Evolutionary conservation across 2,797 vertebrate genomes (phyloP), one percentile per base, ranked within the genome.

Genomic region (Aphelocoma californica): DNA sequence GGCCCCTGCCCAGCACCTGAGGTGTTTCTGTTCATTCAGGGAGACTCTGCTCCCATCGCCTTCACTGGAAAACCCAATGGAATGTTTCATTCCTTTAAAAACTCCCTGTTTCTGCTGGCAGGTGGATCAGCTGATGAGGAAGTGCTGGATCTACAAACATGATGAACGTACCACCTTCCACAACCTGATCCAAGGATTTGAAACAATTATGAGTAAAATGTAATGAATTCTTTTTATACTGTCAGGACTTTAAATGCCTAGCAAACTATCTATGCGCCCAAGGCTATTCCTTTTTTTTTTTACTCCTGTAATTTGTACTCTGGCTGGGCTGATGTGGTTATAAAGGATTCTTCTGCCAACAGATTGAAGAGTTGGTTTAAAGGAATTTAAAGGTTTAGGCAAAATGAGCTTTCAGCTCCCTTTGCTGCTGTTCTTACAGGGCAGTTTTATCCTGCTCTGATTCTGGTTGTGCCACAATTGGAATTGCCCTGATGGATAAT

Each of bases 101-200:
- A 14, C 1, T n/a, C 45, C 64, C 62, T 19, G 31, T 14, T 38
- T 18, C 78, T 64, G 42, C 34, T 90, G 26, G 65, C 42, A 99
- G 99, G 98, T 99, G 91, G 99, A 99, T 83, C 97, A 98, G n/a
- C 98, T 99, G 96, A 99, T 99, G 99, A 98, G 97, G 91, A 98
- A 95, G 88, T 99, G 99, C 96, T 99, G 99, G 99, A 99, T 99
- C 88, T 97, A 98, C 24, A 94, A 95, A 17, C 99, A 99, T 0
- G 98, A 98, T 0, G 98, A 94, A 53, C 98, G 99, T 81, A 99
- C 99, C 69, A 98, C 98, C 73, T 99, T 99, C 90, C 98, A 98
- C 94, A 95, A 94, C 56, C 98, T 99, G 81, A 99, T 99, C 62
- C 97, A 98, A 83, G 98, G 98, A 57, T 98, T 99, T 97, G 98